Conservation (phyloP, 1,140 invertebrate genomes). For the Rhopalosiphum padi region DNA sequence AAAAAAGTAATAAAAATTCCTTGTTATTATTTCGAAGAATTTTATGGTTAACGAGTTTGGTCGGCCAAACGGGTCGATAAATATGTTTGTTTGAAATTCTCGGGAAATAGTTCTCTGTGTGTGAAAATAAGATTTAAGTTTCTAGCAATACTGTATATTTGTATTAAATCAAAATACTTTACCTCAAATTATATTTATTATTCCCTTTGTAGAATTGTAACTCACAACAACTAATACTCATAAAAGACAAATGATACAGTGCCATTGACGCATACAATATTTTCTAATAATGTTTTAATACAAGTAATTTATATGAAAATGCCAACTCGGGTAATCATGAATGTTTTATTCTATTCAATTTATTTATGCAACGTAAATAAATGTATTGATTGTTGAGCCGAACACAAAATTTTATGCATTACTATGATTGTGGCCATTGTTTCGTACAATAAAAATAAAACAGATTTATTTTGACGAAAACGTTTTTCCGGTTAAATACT, state of each 20-base stretch:
- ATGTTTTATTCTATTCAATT: neutral
- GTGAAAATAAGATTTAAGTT: constrained; percentile 28
- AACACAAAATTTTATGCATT: neutral
- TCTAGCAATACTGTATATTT: neutral
- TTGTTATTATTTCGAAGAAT: constrained; percentile 37
- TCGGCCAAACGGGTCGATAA: constrained; percentile 22
- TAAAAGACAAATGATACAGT: neutral
- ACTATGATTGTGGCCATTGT: neutral
- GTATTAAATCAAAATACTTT: neutral
- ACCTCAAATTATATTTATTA: neutral
- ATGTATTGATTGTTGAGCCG: neutral
- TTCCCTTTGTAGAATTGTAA: neutral
- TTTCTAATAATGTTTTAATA: neutral
- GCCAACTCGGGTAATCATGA: neutral
- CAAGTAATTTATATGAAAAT: neutral
- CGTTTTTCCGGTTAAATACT: neutral
- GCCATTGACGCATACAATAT: neutral
- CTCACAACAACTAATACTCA: neutral
- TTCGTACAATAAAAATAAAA: neutral
- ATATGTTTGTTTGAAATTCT: constrained; percentile 29
- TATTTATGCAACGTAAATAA: neutral
- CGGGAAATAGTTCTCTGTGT: neutral
- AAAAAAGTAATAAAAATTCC: constrained; percentile 43
- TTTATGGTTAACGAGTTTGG: constrained; percentile 28
- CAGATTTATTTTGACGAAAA: neutral